Percentiles rank a stretch among this genome's conserved stretches.
Evolutionary conservation across 2,888 invertebrate genomes (phyloP).

Genomic region (Tortrix viridana): DNA sequence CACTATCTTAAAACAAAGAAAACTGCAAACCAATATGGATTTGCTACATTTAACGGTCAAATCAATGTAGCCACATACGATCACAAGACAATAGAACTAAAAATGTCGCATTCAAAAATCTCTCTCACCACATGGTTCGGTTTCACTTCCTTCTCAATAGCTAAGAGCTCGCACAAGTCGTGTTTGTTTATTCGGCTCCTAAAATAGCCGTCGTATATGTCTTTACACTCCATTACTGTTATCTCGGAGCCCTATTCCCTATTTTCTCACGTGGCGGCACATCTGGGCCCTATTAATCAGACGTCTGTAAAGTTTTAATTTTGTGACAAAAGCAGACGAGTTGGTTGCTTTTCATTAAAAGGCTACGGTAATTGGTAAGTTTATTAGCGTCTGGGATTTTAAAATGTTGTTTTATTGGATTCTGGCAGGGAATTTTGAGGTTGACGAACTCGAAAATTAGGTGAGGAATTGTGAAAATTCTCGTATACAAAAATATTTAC

Average conservation of each 20-base stretch:
- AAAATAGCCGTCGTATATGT: constrained; percentile 46
- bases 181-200: constrained; percentile 31
- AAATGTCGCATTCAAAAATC: too few relatives aligned
- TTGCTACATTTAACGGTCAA: too few relatives aligned
- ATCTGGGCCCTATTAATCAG: constrained; percentile 74
- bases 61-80: too few relatives aligned
- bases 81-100: too few relatives aligned
- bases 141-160: constrained; percentile 11
- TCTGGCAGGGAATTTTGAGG: not conserved
- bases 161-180: constrained; percentile 6
- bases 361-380: constrained; percentile 23
- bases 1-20: too few relatives aligned
- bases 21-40: too few relatives aligned
- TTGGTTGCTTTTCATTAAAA: constrained; percentile 10
- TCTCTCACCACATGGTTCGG: not conserved
- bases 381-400: constrained; percentile 22
- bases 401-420: not conserved
- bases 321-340: constrained; percentile 24
- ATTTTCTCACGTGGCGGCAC: constrained; percentile 72
- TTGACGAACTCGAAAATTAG: too few relatives aligned
- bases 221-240: constrained; percentile 52
- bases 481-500: not conserved
- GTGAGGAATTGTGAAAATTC: not conserved
- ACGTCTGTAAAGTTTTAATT: constrained; percentile 38
- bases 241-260: constrained; percentile 55